Base-by-base conservation (phyloP, 1,140 invertebrate species). In the Ptiloglossa arizonensis region DNA sequence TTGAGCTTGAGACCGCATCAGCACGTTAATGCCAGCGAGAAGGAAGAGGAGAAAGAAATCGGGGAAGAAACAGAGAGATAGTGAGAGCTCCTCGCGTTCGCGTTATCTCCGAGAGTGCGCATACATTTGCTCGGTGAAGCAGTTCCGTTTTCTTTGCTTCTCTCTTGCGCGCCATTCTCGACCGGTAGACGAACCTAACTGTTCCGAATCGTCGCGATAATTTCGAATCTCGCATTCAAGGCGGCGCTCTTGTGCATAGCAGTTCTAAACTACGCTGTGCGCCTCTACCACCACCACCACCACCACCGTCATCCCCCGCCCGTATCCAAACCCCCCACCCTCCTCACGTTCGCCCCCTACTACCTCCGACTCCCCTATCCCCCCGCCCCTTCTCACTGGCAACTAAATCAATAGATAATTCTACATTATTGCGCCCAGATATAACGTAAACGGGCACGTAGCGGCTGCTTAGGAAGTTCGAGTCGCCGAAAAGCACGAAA, bases 101-200 rank as follows among this genome's bases (percentile, higher is more conserved):
- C 85, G 87, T 87, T 89, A 89, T 89, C 88, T 87, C 29, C 81
- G 59, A 67, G 85, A 83, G 80, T 78, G 83, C 86, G 86, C 87
- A 89, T 87, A 87, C 81, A 86, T 89, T 88, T 88, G 81, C 87
- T 72, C 74, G 74, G 79, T 70, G 75, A 83, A 83, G 80, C 80
- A 86, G 82, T 87, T 87, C 81, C 86, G 85, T 88, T 88, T 87
- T 88, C 79, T 87, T 87, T 72, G 73, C 86, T 76, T 69, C 75
- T 75, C 48, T 75, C 41, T 71, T 29, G 72, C 66, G 48, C 41
- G 64, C 82, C 77, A 86, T 87, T 87, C 82, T 72, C 83, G 81
- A 87, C 86, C 83, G 86, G 86, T 87, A 82, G 86, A 84, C 86
- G 86, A 87, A 87, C 82, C 86, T 87, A 87, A 87, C 85, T 87